These are phyloP conservation scores for Cotesia typhae DNA, from an alignment of 1,140 invertebrate species.

Conservation along the genomic window DNA sequence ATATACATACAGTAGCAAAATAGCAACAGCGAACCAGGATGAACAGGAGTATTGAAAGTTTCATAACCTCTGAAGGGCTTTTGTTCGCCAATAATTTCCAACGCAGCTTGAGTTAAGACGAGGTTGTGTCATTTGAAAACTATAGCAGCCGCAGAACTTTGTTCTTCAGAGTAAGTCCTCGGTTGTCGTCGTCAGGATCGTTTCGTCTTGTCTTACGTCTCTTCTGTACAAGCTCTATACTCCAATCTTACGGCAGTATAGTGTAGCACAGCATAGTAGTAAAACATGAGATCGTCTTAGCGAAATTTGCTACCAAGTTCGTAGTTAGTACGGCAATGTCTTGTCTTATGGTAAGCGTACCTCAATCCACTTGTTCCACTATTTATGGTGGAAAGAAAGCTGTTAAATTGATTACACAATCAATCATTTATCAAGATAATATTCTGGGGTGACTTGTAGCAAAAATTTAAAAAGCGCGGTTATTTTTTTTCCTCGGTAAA, in stretches of 20 bases:
- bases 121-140: constrained; percentile 13
- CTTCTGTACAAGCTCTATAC: not conserved
- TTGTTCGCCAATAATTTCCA: constrained; percentile 11
- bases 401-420: not conserved
- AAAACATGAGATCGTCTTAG: constrained; percentile 16
- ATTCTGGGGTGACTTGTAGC: too few species aligned
- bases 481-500: too few species aligned
- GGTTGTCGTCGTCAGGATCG: not conserved
- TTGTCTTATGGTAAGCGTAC: constrained; percentile 8
- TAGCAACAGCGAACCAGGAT: too few species aligned
- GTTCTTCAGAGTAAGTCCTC: not conserved
- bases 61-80: constrained; percentile 15
- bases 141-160: not conserved
- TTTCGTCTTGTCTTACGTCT: not conserved
- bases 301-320: constrained; percentile 7
- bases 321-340: not conserved
- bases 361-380: not conserved
- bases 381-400: not conserved
- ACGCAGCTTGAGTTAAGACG: constrained; percentile 6
- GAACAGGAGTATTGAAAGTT: not conserved
- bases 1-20: not conserved
- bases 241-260: too few species aligned
- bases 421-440: too few species aligned
- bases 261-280: constrained; percentile 2
- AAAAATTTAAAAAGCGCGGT: too few species aligned